Evolutionary conservation across 2,113 vertebrate genomes (phyloP).

Genomic region (Aphyosemion australe): DNA sequence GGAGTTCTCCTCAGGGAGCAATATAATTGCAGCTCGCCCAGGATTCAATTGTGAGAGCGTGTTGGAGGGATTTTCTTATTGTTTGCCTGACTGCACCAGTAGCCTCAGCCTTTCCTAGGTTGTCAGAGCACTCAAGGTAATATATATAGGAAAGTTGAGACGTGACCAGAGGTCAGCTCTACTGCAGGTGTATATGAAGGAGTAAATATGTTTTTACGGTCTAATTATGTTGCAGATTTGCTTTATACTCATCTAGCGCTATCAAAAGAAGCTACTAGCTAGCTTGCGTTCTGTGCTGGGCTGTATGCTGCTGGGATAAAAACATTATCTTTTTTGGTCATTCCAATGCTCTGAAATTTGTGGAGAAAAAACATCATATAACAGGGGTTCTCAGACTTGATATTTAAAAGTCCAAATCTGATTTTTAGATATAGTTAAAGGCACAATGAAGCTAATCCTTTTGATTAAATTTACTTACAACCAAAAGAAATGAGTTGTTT

Average conservation of each 20-base stretch:
- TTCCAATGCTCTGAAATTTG: no score
- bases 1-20: conserved; percentile 54
- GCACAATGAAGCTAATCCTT: no score
- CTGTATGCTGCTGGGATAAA: background rate
- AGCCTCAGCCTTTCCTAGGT: conserved; percentile 28
- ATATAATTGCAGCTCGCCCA: conserved; percentile 62
- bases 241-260: no score
- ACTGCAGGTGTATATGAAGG: background rate
- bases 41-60: conserved; percentile 61
- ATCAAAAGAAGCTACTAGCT: no score
- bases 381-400: no score
- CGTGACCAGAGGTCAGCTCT: conserved; percentile 37
- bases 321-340: no score
- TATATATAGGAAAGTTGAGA: conserved; percentile 46
- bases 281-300: no score
- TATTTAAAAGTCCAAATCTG: no score
- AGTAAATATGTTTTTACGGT: background rate
- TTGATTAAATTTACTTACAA: no score
- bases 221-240: background rate
- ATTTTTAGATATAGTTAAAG: no score
- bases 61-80: conserved; percentile 68
- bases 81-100: conserved; percentile 69
- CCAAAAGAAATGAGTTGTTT: no score
- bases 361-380: no score
- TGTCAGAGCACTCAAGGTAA: conserved; percentile 30